Evolutionary conservation across 1,140 invertebrate genomes (phyloP).

Genomic region (Adelges cooleyi): DNA sequence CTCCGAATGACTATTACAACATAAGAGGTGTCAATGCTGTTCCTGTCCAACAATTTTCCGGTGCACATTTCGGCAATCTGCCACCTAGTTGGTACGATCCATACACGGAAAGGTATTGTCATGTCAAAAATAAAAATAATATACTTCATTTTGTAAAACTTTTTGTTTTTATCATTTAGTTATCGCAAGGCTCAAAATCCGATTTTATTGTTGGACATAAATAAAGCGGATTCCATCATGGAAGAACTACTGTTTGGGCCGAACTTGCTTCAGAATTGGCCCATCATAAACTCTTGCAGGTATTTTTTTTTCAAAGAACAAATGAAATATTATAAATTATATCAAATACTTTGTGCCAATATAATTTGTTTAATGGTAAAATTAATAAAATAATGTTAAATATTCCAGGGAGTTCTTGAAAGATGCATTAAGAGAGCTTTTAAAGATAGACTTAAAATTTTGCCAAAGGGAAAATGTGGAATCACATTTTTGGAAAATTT

Average conservation of each 20-base stretch:
- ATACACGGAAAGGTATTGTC: constrained; percentile 41
- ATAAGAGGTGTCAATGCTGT: not conserved
- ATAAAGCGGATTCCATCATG: constrained; percentile 45
- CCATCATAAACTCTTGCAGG: constrained; percentile 29
- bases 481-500: constrained; percentile 80
- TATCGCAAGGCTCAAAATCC: constrained; percentile 43
- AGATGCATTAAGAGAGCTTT: constrained; percentile 56
- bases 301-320: not conserved
- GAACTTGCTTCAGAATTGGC: constrained; percentile 29
- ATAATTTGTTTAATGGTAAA: not conserved
- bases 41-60: constrained; percentile 4
- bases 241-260: constrained; percentile 41
- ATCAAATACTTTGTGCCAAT: not conserved
- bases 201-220: constrained; percentile 44
- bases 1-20: not conserved
- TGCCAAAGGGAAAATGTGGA: constrained; percentile 81
- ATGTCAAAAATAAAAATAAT: not conserved
- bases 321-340: not conserved
- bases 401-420: constrained; percentile 48
- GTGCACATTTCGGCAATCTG: constrained; percentile 9
- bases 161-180: constrained; percentile 35
- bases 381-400: not conserved
- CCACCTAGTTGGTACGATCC: constrained; percentile 43
- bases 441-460: constrained; percentile 73
- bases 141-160: not conserved